phyloP scores from a whole-genome alignment of 2,888 invertebrate species.

The Eupithecia vulgata region DNA sequence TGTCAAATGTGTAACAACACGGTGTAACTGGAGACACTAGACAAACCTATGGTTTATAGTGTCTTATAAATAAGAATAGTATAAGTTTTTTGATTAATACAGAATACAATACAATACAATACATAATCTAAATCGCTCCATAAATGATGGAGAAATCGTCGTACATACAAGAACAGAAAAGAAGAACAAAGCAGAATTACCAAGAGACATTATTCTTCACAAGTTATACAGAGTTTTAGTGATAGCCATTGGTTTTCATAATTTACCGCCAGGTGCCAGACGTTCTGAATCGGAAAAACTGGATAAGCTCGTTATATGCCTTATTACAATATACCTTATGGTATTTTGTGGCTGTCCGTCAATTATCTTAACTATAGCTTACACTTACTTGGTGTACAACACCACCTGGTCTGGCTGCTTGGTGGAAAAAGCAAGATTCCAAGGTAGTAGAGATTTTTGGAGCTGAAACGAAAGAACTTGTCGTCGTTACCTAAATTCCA shows the following conservation, averaged over 20 bases:
- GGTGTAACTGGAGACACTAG: no score
- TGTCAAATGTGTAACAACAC: no score
- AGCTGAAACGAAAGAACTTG: not conserved
- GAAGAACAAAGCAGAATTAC: not conserved
- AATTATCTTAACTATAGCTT: constrained; percentile 4
- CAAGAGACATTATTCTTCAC: not conserved
- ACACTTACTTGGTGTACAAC: not conserved
- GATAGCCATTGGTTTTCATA: constrained; percentile 34
- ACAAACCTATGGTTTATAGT: no score
- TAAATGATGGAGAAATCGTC: no score
- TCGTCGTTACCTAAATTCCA: no score
- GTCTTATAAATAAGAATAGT: no score
- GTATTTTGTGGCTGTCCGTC: not conserved
- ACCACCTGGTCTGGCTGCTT: constrained; percentile 1
- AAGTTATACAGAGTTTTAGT: not conserved
- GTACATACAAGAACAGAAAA: not conserved
- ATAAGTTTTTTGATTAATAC: no score
- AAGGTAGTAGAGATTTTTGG: not conserved
- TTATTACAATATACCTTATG: not conserved
- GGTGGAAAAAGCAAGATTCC: not conserved
- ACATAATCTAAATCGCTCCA: no score
- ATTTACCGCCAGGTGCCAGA: constrained; percentile 63
- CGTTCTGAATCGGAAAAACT: constrained; percentile 27
- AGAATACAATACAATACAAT: no score
- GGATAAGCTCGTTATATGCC: constrained; percentile 17